Evolutionary conservation across 2,888 invertebrate species (phyloP).

Genomic region (Orchesella flavescens): DNA sequence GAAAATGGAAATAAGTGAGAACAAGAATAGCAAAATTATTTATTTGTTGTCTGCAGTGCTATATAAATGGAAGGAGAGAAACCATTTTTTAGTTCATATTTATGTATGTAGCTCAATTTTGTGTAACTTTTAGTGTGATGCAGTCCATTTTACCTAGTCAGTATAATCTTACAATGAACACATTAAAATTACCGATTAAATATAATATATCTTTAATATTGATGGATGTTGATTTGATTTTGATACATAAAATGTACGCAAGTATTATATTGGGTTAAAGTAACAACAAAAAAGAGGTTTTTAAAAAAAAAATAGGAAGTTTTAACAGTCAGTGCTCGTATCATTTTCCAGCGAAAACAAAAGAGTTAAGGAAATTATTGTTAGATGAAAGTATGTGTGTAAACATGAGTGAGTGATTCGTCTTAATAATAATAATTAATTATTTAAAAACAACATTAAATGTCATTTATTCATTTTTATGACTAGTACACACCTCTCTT

Average conservation of each 20-base stretch:
- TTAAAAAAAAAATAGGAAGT: too few relatives aligned
- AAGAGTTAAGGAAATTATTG: too few relatives aligned
- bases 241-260: too few relatives aligned
- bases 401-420: too few relatives aligned
- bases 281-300: too few relatives aligned
- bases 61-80: conserved; percentile 30
- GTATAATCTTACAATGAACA: conserved; percentile 46
- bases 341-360: too few relatives aligned
- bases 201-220: neutral
- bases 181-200: conserved; percentile 48
- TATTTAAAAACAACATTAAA: conserved; percentile 1
- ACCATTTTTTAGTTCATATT: conserved; percentile 5
- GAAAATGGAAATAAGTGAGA: neutral
- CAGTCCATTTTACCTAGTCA: conserved; percentile 37
- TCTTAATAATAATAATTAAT: neutral
- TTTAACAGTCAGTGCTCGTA: too few relatives aligned
- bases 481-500: neutral
- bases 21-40: neutral
- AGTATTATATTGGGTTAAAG: too few relatives aligned
- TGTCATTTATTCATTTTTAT: conserved; percentile 6
- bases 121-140: conserved; percentile 12
- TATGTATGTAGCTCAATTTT: conserved; percentile 40
- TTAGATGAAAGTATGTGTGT: too few relatives aligned
- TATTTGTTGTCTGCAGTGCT: conserved; percentile 18
- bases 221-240: neutral